These are phyloP conservation scores for Rhagologus leucostigma DNA, from an alignment of 2,113 vertebrate genomes.

Conservation along the genomic window DNA sequence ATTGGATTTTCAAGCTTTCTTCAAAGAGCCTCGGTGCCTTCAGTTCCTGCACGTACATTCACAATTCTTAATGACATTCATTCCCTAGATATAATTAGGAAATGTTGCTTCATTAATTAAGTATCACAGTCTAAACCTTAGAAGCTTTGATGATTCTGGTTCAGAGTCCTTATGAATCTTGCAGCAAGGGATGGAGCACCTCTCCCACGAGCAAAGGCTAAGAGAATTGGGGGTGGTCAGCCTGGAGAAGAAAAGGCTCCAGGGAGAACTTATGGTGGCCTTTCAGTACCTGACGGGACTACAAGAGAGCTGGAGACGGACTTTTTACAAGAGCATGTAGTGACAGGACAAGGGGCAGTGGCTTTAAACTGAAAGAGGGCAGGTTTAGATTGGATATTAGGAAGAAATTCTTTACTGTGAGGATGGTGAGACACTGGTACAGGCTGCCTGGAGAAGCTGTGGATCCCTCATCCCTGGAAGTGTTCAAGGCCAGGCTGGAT, in stretches of 20 bases:
- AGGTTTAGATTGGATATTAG: background rate
- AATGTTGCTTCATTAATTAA: background rate
- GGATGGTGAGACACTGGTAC: background rate
- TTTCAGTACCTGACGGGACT: background rate
- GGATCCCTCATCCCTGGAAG: too few relatives aligned
- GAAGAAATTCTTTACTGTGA: background rate
- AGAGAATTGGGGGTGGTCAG: background rate
- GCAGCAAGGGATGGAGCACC: background rate
- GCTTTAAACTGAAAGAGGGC: background rate
- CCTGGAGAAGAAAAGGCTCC: background rate
- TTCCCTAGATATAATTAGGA: background rate
- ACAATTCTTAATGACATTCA: background rate
- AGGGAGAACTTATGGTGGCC: background rate
- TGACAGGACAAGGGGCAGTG: background rate
- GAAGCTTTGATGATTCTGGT: background rate
- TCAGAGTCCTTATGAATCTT: background rate
- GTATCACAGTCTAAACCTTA: background rate
- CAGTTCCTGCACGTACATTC: background rate
- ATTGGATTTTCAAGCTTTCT: background rate
- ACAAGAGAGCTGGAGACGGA: background rate
- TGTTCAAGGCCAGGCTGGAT: background rate
- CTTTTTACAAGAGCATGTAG: too few relatives aligned
- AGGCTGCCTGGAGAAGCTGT: background rate
- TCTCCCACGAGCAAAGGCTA: background rate
- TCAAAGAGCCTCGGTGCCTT: background rate